phyloP scores from a whole-genome alignment of 2,797 vertebrate genomes.

The Amniataba percoides region DNA sequence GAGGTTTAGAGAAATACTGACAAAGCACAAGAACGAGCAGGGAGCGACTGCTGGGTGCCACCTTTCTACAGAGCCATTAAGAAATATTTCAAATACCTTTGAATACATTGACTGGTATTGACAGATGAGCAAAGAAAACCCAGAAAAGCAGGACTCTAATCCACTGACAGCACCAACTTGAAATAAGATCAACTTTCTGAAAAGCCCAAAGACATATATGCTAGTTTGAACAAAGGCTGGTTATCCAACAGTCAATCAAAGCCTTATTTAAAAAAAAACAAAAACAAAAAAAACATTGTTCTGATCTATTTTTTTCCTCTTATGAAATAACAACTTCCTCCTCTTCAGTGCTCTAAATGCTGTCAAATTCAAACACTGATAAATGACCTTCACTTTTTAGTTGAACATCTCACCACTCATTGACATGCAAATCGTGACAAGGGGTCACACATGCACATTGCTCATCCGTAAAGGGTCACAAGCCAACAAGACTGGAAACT shows the following conservation, averaged over 20 bases:
- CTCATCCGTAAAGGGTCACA: background rate
- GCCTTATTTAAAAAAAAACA: no score
- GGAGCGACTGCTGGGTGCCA: conserved; percentile 59
- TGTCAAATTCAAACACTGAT: no score
- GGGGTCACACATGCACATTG: no score
- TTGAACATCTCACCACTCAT: no score
- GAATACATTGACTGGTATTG: conserved; percentile 51
- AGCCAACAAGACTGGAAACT: background rate
- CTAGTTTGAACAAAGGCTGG: background rate
- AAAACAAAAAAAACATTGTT: background rate
- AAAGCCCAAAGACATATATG: background rate
- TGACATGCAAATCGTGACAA: no score
- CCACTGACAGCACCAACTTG: background rate
- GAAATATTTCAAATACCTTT: conserved; percentile 64
- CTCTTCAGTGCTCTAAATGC: no score
- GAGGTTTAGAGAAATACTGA: conserved; percentile 68
- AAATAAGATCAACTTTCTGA: conserved; percentile 2
- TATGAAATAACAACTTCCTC: background rate
- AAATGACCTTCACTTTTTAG: no score
- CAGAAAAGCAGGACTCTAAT: conserved; percentile 17
- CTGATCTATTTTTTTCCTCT: background rate
- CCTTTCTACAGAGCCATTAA: conserved; percentile 57
- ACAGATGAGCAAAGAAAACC: conserved; percentile 43
- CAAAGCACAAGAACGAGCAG: conserved; percentile 55
- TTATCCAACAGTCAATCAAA: background rate